Evolutionary conservation across 2,888 invertebrate genomes (phyloP).

Genomic region (Himalopsyche tibetana): DNA sequence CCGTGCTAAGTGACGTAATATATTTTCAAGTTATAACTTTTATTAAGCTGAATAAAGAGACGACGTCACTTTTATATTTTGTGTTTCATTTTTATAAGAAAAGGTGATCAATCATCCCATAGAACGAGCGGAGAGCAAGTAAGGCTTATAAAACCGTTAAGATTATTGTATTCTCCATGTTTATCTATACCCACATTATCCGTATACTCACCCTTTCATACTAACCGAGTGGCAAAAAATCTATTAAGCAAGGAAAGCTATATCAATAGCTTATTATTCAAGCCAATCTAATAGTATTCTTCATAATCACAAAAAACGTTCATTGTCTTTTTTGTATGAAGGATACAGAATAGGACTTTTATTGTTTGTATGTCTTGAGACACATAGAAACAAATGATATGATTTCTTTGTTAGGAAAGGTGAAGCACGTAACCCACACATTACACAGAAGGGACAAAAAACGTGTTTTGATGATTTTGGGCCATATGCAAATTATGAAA

Average conservation of each 20-base stretch:
- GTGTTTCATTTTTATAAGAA: slow-evolving; percentile 48
- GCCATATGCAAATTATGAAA: no score
- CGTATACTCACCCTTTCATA: slow-evolving; percentile 3
- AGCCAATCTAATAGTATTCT: no score
- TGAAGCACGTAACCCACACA: no score
- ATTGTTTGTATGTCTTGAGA: no score
- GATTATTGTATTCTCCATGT: slow-evolving; percentile 36
- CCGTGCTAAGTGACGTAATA: slow-evolving; percentile 58
- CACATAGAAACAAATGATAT: no score
- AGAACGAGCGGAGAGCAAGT: no score
- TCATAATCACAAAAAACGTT: no score
- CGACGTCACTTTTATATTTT: slow-evolving; percentile 49
- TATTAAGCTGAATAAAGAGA: slow-evolving; percentile 43
- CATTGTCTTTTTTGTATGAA: no score
- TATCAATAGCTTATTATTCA: slow-evolving; percentile 10
- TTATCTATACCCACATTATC: slow-evolving; percentile 20
- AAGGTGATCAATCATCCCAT: slow-evolving; percentile 21
- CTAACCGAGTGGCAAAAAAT: slow-evolving; percentile 27
- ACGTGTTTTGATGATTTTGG: no score
- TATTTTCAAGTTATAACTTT: slow-evolving; percentile 48
- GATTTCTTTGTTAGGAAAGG: no score
- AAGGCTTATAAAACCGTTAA: slow-evolving; percentile 38
- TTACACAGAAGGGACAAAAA: no score
- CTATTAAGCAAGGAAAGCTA: neutral
- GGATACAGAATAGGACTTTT: no score